Conservation (phyloP, 2,797 vertebrate species). For the Myotis myotis region DNA sequence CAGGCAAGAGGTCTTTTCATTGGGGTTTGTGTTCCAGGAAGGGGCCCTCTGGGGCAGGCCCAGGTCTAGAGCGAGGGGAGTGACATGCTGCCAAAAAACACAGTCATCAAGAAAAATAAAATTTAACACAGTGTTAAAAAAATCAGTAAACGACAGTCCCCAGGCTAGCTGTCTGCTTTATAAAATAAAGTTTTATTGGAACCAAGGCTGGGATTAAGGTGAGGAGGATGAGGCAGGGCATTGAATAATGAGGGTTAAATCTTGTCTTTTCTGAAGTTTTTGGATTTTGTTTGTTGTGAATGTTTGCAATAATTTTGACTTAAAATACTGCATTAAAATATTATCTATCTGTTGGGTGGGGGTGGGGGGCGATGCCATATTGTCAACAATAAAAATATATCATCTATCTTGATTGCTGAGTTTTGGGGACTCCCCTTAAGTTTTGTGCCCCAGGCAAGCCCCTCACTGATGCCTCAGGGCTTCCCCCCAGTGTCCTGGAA, state of each 20-base stretch:
- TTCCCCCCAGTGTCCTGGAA: not conserved
- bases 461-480: not conserved
- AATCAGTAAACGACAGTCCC: not conserved
- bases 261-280: not conserved
- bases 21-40: not conserved
- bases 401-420: not conserved
- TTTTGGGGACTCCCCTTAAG: not conserved
- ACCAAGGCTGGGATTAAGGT: not conserved
- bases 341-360: not conserved
- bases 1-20: not conserved
- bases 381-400: not conserved
- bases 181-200: not conserved
- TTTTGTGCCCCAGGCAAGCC: not conserved
- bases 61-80: not conserved
- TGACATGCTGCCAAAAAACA: not conserved
- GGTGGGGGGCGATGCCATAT: not conserved
- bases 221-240: not conserved
- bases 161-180: not conserved
- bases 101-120: not conserved
- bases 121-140: not conserved
- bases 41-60: not conserved
- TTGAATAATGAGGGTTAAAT: not conserved
- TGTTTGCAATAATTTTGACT: slow-evolving; percentile 4
- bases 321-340: not conserved
- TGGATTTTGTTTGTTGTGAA: not conserved